Evolutionary conservation across 2,797 vertebrate genomes (phyloP).

Genomic region (Lerista edwardsae): DNA sequence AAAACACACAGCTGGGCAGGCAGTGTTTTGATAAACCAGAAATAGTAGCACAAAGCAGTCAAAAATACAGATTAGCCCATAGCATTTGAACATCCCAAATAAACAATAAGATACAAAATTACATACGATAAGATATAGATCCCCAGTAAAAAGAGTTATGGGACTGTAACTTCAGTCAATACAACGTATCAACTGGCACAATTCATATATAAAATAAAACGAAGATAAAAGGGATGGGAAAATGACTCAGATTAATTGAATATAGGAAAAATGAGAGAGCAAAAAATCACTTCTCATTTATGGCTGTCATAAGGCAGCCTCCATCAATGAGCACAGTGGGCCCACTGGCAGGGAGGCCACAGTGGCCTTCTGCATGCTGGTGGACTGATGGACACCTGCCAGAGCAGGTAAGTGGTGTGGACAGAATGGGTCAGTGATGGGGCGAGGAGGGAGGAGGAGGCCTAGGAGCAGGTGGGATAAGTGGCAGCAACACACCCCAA

Average conservation of each 20-base stretch:
- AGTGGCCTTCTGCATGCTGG: no score
- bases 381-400: no score
- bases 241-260: not conserved
- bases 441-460: no score
- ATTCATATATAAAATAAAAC: not conserved
- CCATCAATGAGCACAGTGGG: no score
- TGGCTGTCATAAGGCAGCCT: no score
- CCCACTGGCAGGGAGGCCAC: no score
- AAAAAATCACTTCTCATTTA: not conserved
- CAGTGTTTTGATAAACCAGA: not conserved
- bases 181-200: slow-evolving; percentile 6
- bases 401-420: no score
- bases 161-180: not conserved
- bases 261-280: not conserved
- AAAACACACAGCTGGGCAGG: not conserved
- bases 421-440: no score
- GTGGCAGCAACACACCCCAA: no score
- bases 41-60: not conserved
- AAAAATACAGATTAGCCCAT: not conserved
- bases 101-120: slow-evolving; percentile 6
- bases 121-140: slow-evolving; percentile 11
- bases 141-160: not conserved
- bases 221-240: not conserved
- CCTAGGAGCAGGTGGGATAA: no score
- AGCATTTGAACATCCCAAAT: not conserved